Conservation (phyloP, 2,113 vertebrate genomes). For the Pelusios castaneus region DNA sequence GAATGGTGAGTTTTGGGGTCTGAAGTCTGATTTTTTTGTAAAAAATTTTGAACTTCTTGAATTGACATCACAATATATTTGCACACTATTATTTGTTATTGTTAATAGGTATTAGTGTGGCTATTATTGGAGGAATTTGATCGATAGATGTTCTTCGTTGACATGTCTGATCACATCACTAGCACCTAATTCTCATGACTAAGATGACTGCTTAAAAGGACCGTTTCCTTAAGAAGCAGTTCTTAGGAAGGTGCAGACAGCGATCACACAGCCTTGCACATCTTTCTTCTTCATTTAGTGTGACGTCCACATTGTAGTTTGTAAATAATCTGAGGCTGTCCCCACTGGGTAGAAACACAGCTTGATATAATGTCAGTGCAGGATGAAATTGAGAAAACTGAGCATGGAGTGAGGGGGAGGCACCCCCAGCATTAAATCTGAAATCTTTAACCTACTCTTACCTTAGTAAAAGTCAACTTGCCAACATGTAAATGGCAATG, state of each 20-base stretch:
- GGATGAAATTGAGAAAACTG: conserved; percentile 7
- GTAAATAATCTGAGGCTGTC: conserved; percentile 55
- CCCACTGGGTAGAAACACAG: conserved; percentile 2
- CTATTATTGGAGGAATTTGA: neutral
- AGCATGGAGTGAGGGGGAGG: neutral
- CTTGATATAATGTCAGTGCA: conserved; percentile 41
- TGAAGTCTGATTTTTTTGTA: neutral
- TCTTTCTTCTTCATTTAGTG: conserved; percentile 16
- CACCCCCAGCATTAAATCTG: neutral
- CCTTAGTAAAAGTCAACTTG: conserved; percentile 49
- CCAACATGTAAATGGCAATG: conserved; percentile 7
- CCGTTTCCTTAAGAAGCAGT: neutral
- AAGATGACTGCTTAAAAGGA: neutral
- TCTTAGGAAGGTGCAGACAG: conserved; percentile 35
- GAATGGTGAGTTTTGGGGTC: neutral
- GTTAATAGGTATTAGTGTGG: neutral
- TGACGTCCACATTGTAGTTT: conserved; percentile 22
- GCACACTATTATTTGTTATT: conserved; percentile 5
- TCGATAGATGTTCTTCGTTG: neutral
- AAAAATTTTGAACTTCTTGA: conserved; percentile 12
- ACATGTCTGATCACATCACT: neutral
- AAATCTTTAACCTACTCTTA: conserved; percentile 24
- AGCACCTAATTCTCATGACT: neutral
- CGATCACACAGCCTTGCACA: neutral
- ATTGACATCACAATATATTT: neutral